These are phyloP conservation scores for Gopherus evgoodei DNA, from an alignment of 2,113 vertebrate species.

Conservation along the genomic window DNA sequence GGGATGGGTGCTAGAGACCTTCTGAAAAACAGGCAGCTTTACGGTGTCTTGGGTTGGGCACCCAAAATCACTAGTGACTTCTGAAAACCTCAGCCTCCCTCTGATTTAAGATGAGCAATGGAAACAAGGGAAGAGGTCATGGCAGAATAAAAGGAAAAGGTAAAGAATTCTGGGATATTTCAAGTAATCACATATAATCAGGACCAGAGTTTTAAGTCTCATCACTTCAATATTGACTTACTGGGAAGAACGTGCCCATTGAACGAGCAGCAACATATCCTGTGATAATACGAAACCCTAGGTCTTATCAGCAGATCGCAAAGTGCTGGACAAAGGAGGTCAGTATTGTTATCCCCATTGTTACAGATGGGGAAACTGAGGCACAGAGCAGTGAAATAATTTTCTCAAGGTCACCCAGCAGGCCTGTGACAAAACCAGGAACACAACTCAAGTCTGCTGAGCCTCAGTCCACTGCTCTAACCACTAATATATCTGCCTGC, in stretches of 20 bases:
- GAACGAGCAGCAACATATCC: background rate
- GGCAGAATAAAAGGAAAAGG: background rate
- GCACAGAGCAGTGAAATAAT: background rate
- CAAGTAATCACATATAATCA: background rate
- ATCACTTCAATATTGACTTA: background rate
- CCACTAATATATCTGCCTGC: background rate
- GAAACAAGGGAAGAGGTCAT: background rate
- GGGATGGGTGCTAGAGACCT: background rate
- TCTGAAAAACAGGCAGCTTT: background rate
- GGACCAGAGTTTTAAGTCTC: background rate
- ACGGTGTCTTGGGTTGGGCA: no score
- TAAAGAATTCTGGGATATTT: background rate
- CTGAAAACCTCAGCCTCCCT: background rate
- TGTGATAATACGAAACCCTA: background rate
- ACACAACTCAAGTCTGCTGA: background rate
- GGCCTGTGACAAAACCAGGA: background rate
- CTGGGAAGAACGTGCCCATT: no score
- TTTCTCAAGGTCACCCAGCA: background rate
- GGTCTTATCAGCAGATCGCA: background rate
- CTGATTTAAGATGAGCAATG: background rate
- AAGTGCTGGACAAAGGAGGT: background rate
- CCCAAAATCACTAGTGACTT: background rate
- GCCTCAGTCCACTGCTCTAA: background rate
- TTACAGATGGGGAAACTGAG: background rate
- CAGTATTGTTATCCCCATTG: background rate